phyloP scores from a whole-genome alignment of 2,888 invertebrate species.

The Cordylochernes scorpioides region DNA sequence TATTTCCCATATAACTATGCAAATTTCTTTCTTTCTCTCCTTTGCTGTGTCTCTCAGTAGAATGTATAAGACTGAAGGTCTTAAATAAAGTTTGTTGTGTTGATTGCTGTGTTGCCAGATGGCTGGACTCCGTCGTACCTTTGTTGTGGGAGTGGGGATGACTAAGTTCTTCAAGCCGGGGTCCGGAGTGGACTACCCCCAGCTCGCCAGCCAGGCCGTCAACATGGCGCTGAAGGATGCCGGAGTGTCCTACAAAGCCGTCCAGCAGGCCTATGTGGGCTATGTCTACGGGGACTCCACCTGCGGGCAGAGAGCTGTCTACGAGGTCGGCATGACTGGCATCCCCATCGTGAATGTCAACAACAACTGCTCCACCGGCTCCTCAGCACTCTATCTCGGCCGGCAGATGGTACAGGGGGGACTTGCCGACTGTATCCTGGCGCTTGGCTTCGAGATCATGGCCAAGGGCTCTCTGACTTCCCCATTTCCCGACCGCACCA shows the following conservation, averaged over 20 bases:
- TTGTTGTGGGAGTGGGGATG: conserved; percentile 87
- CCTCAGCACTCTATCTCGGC: conserved; percentile 62
- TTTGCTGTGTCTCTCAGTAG: too few relatives aligned
- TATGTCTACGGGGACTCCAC: conserved; percentile 90
- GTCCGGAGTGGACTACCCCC: conserved; percentile 60
- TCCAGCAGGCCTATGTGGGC: conserved; percentile 71
- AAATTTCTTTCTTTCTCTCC: too few relatives aligned
- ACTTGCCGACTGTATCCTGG: conserved; percentile 27
- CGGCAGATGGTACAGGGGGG: conserved; percentile 72
- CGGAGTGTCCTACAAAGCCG: conserved; percentile 38
- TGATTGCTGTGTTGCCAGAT: too few relatives aligned
- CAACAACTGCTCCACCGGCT: conserved; percentile 92
- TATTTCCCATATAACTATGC: too few relatives aligned
- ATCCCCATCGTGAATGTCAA: conserved; percentile 94
- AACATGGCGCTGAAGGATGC: conserved; percentile 61
- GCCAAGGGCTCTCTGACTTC: conserved; percentile 56
- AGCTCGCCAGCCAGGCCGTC: conserved; percentile 78
- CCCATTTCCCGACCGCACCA: conserved; percentile 51
- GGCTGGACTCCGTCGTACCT: conserved; percentile 40
- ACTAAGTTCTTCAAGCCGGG: conserved; percentile 94
- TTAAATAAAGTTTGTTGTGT: too few relatives aligned
- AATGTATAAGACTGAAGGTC: too few relatives aligned
- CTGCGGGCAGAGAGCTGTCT: conserved; percentile 75
- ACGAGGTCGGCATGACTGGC: conserved; percentile 79
- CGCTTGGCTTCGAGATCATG: conserved; percentile 96